A percentile compares a stretch with the other conserved stretches of the same genome.
These are phyloP conservation scores for Eupristina koningsbergeri DNA, from an alignment of 1,140 invertebrate species.

Conservation along the genomic window DNA sequence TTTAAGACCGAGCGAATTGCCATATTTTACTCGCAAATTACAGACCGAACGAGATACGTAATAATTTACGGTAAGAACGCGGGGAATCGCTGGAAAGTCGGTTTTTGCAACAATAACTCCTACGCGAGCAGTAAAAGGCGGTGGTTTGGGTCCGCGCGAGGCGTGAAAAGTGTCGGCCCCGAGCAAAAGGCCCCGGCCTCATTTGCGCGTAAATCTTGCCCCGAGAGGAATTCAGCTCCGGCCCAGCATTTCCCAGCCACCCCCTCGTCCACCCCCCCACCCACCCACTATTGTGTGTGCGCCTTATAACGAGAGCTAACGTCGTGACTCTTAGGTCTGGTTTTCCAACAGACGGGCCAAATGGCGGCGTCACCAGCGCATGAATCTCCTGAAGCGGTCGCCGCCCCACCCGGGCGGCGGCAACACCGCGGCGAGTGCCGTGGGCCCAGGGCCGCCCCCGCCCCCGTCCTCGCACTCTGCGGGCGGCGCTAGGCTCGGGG, in stretches of 20 bases:
- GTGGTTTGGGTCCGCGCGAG: background rate
- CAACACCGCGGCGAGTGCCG: constrained; percentile 52
- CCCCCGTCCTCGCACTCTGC: background rate
- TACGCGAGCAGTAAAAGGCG: background rate
- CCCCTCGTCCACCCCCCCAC: background rate
- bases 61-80: background rate
- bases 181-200: background rate
- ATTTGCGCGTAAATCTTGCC: too few relatives aligned
- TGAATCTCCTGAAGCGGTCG: constrained; percentile 90
- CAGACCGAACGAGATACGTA: background rate
- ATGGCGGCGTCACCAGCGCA: constrained; percentile 95
- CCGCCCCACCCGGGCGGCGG: constrained; percentile 69
- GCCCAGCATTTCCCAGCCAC: background rate
- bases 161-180: background rate
- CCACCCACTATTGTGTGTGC: constrained; percentile 56
- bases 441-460: constrained; percentile 47
- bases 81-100: background rate
- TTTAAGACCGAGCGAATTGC: background rate
- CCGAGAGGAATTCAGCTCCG: too few relatives aligned
- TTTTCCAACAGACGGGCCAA: constrained; percentile 99
- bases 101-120: background rate
- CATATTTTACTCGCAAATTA: background rate
- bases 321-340: constrained; percentile 88
- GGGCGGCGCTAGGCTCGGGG: constrained; percentile 6
- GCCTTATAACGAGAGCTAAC: constrained; percentile 71